Percentiles rank a stretch among this genome's conserved stretches.
phyloP scores from a whole-genome alignment of 2,888 invertebrate species.

The Ochropleura plecta region DNA sequence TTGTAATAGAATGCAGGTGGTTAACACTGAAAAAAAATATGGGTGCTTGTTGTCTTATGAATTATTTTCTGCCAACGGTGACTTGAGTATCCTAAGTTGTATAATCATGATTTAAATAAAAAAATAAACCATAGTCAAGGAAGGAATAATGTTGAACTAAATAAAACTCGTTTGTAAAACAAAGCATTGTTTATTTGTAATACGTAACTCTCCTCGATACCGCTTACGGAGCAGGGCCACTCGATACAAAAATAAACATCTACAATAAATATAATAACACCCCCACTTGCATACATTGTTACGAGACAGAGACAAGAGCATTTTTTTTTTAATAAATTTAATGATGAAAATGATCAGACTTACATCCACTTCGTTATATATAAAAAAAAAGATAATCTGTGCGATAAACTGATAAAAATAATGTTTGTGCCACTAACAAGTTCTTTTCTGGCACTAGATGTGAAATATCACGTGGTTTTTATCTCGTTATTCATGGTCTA shows the following conservation, averaged over 20 bases:
- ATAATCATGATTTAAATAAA: too few relatives aligned
- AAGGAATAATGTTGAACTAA: conserved; percentile 5
- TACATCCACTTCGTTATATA: neutral
- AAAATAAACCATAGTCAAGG: too few relatives aligned
- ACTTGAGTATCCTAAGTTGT: too few relatives aligned
- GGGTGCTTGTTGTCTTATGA: too few relatives aligned
- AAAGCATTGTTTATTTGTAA: conserved; percentile 68
- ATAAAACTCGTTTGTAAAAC: conserved; percentile 60
- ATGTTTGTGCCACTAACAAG: neutral
- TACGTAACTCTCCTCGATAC: conserved; percentile 68
- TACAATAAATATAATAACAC: conserved; percentile 84
- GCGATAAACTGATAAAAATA: neutral
- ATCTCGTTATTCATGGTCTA: too few relatives aligned
- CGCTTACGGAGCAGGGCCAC: conserved; percentile 76
- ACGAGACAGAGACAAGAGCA: neutral
- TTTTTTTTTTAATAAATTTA: neutral
- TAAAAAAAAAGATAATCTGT: neutral
- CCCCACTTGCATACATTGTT: conserved; percentile 31
- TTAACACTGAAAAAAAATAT: too few relatives aligned
- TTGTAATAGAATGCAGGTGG: too few relatives aligned
- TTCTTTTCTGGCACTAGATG: neutral
- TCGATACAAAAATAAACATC: conserved; percentile 88
- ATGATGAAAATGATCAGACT: neutral
- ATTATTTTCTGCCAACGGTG: too few relatives aligned
- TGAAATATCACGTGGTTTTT: too few relatives aligned